Percentiles rank a stretch among this genome's conserved stretches.
phyloP scores from a whole-genome alignment of 2,113 vertebrate genomes.

The Mastomys natalensis region DNA sequence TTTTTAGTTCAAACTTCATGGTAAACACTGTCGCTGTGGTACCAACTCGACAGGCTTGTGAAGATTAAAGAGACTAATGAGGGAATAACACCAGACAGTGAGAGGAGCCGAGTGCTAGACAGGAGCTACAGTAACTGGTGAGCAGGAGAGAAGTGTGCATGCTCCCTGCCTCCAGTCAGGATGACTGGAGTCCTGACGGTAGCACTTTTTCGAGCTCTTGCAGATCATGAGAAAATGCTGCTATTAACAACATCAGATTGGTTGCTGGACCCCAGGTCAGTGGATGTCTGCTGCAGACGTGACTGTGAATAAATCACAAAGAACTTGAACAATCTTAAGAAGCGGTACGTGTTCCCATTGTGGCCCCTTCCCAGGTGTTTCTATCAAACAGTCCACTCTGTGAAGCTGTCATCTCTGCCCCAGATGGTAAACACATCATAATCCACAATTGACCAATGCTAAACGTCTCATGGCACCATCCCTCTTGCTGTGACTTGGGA shows the following conservation, averaged over 20 bases:
- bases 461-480: neutral
- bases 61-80: neutral
- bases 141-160: neutral
- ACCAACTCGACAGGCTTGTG: neutral
- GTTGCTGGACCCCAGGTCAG: neutral
- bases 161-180: neutral
- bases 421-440: neutral
- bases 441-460: neutral
- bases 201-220: neutral
- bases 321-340: neutral
- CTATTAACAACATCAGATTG: neutral
- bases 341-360: neutral
- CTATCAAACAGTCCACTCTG: neutral
- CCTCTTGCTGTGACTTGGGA: rapidly evolving
- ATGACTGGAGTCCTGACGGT: neutral
- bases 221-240: neutral
- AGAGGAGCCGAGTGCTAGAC: rapidly evolving
- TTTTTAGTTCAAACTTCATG: neutral
- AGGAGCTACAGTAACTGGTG: neutral
- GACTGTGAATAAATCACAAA: neutral
- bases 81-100: rapidly evolving
- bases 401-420: neutral
- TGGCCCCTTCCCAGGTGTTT: neutral
- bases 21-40: neutral
- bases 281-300: neutral